Conservation (phyloP, 1,140 invertebrate genomes). For the Aphaenogaster floridana region DNA sequence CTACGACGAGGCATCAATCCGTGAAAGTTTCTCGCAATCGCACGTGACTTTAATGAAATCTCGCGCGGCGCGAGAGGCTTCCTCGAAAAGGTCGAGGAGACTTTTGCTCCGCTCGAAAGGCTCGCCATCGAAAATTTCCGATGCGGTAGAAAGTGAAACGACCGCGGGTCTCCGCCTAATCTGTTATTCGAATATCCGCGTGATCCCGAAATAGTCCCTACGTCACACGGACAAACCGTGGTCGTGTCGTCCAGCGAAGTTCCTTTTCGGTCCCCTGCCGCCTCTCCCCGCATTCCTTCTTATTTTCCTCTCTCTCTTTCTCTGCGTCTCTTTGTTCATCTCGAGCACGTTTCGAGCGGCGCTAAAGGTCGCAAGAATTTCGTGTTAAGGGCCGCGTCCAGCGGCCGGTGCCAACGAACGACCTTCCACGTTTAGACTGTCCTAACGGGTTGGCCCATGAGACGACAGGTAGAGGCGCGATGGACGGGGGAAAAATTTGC, state of each 20-base stretch:
- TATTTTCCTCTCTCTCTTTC: not conserved
- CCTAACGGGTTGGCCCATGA: conserved; percentile 1
- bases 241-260: not conserved
- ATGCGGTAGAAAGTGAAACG: conserved; percentile 35
- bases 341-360: not conserved
- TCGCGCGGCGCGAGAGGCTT: conserved; percentile 2
- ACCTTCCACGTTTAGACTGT: conserved; percentile 37
- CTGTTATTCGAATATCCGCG: conserved; percentile 44
- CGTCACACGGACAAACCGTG: conserved; percentile 4
- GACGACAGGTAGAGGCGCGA: not conserved
- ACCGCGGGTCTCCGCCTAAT: not conserved
- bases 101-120: conserved; percentile 10
- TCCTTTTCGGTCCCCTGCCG: not conserved
- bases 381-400: not conserved
- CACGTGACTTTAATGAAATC: conserved; percentile 45
- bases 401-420: conserved; percentile 41
- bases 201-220: conserved; percentile 33
- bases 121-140: conserved; percentile 22
- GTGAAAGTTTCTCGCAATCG: conserved; percentile 48
- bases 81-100: conserved; percentile 40
- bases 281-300: not conserved
- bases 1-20: conserved; percentile 18
- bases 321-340: not conserved
- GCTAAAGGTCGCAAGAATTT: conserved; percentile 30
- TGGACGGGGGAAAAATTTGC: not conserved